Conservation (phyloP, 92 coral and sea anemone species). For the Desmophyllum pertusum region DNA sequence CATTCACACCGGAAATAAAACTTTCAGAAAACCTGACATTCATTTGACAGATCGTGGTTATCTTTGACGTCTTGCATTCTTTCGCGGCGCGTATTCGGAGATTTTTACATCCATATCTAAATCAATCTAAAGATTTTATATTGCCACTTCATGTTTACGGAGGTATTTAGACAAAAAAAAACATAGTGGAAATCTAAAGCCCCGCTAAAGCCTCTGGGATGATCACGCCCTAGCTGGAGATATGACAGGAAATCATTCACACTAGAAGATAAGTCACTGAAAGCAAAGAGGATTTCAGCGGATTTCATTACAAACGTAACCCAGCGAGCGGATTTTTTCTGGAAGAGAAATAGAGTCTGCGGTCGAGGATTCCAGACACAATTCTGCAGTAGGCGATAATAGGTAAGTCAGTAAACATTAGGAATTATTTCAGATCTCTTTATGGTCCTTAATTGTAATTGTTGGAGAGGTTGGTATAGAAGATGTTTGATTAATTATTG, state of each 20-base stretch:
- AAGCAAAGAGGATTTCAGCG: background rate
- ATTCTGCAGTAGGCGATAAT: background rate
- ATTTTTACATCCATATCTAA: background rate
- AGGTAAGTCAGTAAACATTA: slow-evolving; percentile 13
- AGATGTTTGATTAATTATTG: background rate
- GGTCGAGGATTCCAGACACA: background rate
- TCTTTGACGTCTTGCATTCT: background rate
- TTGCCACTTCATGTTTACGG: background rate
- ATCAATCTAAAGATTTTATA: background rate
- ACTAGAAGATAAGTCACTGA: background rate
- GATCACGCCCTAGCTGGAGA: background rate
- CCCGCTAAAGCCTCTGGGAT: too few species aligned
- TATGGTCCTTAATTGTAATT: background rate
- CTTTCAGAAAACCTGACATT: background rate
- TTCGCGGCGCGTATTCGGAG: background rate
- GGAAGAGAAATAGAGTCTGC: background rate
- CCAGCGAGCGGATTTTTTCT: background rate
- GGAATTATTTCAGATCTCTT: background rate
- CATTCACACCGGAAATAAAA: too few species aligned
- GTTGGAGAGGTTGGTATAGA: background rate
- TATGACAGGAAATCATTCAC: background rate
- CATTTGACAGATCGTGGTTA: background rate
- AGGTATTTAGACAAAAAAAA: background rate
- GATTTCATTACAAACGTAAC: slow-evolving; percentile 5
- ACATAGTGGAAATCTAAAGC: too few species aligned